phyloP scores from a whole-genome alignment of 2,888 invertebrate genomes.

The Galeruca laticollis region DNA sequence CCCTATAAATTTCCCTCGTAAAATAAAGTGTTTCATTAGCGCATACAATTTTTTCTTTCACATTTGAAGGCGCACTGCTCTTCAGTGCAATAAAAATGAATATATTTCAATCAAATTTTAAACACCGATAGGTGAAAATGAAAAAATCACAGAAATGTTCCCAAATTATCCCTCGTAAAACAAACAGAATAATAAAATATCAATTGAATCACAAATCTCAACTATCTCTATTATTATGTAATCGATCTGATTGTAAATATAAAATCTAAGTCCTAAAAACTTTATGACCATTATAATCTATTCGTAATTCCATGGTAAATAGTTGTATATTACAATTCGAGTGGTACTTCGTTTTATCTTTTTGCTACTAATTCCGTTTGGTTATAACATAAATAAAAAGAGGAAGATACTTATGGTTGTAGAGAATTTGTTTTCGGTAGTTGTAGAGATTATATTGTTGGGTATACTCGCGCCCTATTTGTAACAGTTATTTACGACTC shows the following conservation, averaged over 20 bases:
- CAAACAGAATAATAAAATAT: neutral
- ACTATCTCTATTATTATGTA: neutral
- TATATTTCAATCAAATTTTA: too few species aligned
- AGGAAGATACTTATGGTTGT: neutral
- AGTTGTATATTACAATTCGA: conserved; percentile 28
- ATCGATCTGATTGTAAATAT: conserved; percentile 1
- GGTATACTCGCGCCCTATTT: neutral
- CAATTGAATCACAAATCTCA: neutral
- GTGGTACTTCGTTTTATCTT: conserved; percentile 21
- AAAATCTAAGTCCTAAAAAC: conserved; percentile 16
- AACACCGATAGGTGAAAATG: too few species aligned
- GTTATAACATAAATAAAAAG: conserved; percentile 2
- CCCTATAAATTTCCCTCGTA: too few species aligned
- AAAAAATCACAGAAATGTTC: too few species aligned
- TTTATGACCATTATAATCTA: conserved; percentile 27
- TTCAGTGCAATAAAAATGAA: too few species aligned
- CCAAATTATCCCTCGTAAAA: too few species aligned
- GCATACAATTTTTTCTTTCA: too few species aligned
- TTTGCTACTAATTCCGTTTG: conserved; percentile 4
- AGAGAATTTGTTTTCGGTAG: neutral
- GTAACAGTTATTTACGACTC: neutral
- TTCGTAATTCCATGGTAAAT: conserved; percentile 27
- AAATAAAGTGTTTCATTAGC: too few species aligned
- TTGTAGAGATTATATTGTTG: conserved; percentile 1
- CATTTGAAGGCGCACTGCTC: too few species aligned